Base-by-base conservation (phyloP, 2,113 vertebrate genomes). In the Aspidoscelis tigris region DNA sequence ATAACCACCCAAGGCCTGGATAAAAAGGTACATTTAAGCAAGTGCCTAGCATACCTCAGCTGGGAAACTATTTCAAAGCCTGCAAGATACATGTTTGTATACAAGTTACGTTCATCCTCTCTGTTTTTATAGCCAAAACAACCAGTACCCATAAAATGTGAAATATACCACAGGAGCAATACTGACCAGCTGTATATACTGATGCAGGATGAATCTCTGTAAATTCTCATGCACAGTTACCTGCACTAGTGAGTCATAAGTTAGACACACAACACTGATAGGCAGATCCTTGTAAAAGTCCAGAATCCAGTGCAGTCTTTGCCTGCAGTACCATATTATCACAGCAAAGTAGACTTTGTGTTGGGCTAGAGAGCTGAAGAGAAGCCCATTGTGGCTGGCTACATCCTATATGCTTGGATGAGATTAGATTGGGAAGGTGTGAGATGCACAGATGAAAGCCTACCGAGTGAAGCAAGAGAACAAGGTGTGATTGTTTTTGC, bases 371-470 rank as follows among this genome's bases (percentile, higher is more conserved):
- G 50, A 58, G 4, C 20, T 2, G 5, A 78, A 72, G 70, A 79
- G 70, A 79, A 26, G 69, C 26, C 58, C 14, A 11, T 21, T 2
- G 9, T 6, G 9, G 68, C 22, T 69, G 20, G n/a, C 73, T 82
- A 43, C 39, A 72, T 12, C 44, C 50, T 74, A 83, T 55, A 53
- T 44, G 61, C 21, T 39, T 58, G 39, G 83, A 84, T 80, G 0
- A 79, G 86, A 89, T 89, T 11, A 81, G 86, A 75, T 84, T 26
- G 76, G 89, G 87, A 82, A 89, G 72, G 71, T 82, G 0, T 79
- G 88, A 84, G 85, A 20, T 0, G 11, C 1, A 10, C 5, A 1
- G 82, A 86, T 80, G 87, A 14, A 0, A 72, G 65, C 80, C 1
- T 0, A 79, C 88, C 0, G 0, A 79, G 70, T 24, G 0, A 75